Percentiles rank a stretch among this genome's conserved stretches.
These are phyloP conservation scores for Papilio protenor DNA, from an alignment of 2,888 invertebrate species.

Conservation along the genomic window DNA sequence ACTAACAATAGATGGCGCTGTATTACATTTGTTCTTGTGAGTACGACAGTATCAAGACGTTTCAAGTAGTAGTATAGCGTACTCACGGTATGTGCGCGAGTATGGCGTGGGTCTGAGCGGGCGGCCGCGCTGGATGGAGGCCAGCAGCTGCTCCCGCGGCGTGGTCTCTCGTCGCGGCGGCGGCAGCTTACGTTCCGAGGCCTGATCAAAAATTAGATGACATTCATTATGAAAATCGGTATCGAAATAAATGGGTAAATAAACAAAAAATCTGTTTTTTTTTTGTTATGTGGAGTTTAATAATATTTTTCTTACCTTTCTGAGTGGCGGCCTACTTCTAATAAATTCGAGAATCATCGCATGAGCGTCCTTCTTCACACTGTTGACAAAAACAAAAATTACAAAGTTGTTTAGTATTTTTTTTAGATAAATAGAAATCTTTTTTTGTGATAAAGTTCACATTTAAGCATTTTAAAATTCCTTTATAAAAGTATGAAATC, in stretches of 20 bases:
- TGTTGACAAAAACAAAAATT: slow-evolving; percentile 59
- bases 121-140: slow-evolving; percentile 92
- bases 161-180: slow-evolving; percentile 89
- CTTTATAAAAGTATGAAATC: slow-evolving; percentile 13
- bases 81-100: slow-evolving; percentile 84
- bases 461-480: not conserved
- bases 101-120: slow-evolving; percentile 86
- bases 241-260: too few species aligned
- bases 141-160: slow-evolving; percentile 93
- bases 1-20: slow-evolving; percentile 3
- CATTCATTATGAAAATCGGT: not conserved
- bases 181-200: slow-evolving; percentile 92
- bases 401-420: not conserved
- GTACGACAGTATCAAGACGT: not conserved
- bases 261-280: too few species aligned
- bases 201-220: slow-evolving; percentile 74
- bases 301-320: slow-evolving; percentile 86
- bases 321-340: slow-evolving; percentile 96
- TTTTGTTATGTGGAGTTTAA: not conserved
- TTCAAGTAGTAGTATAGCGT: slow-evolving; percentile 25
- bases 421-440: too few species aligned
- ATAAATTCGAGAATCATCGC: slow-evolving; percentile 98
- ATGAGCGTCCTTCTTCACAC: slow-evolving; percentile 97
- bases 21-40: not conserved
- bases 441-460: too few species aligned